Conservation (phyloP, 1,140 invertebrate genomes). For the Leptinotarsa defecta region DNA sequence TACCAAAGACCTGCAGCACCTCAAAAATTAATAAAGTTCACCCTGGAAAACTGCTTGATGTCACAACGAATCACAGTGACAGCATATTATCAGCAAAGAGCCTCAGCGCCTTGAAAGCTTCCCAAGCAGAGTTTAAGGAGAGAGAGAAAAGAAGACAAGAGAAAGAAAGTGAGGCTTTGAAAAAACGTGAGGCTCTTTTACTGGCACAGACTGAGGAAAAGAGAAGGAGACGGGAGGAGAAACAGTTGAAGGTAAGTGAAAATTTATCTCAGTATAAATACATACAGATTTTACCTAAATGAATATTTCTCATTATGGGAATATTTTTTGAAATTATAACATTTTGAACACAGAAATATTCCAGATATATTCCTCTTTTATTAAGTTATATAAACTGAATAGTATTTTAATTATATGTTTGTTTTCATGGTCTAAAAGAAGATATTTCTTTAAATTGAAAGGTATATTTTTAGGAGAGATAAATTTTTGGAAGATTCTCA, state of each 20-base stretch:
- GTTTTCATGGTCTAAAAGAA: too few species aligned
- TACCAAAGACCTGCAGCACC: constrained; percentile 34
- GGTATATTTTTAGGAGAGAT: too few species aligned
- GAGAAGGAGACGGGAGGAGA: constrained; percentile 63
- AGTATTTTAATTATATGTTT: too few species aligned
- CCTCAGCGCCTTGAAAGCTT: constrained; percentile 26
- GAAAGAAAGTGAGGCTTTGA: constrained; percentile 55
- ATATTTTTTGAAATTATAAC: too few species aligned
- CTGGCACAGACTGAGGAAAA: constrained; percentile 59
- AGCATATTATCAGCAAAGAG: constrained; percentile 21
- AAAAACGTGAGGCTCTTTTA: constrained; percentile 51
- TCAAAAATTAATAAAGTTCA: constrained; percentile 23
- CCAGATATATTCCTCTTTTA: too few species aligned
- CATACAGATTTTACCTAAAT: too few species aligned
- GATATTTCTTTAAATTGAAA: too few species aligned
- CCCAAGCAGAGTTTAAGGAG: constrained; percentile 35
- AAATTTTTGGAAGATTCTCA: too few species aligned
- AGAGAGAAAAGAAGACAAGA: constrained; percentile 34
- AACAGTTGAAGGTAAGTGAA: constrained; percentile 57
- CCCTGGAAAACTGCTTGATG: neutral
- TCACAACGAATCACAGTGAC: constrained; percentile 21
- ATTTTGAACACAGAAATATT: too few species aligned
- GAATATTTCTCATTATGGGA: too few species aligned
- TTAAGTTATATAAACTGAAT: too few species aligned
- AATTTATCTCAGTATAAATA: neutral